A percentile compares a stretch with the other conserved stretches of the same genome.
phyloP scores from a whole-genome alignment of 2,888 invertebrate genomes.

The Apotomis turbidana region DNA sequence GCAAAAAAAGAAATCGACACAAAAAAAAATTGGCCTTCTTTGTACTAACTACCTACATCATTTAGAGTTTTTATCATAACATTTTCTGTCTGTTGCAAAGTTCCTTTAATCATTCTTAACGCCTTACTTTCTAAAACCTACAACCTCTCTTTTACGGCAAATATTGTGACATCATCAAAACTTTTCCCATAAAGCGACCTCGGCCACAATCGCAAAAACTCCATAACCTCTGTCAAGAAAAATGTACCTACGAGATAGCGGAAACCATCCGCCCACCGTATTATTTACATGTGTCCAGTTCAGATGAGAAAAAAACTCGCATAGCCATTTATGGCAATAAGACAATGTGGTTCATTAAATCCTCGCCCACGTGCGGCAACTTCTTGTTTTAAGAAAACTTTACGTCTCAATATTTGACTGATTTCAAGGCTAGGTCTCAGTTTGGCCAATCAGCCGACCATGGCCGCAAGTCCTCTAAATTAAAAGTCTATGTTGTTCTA shows the following conservation, averaged over 20 bases:
- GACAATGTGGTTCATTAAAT: constrained; percentile 79
- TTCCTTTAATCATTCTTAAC: too few species aligned
- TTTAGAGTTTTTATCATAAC: too few species aligned
- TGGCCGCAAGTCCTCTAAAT: constrained; percentile 26
- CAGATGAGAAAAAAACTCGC: constrained; percentile 66
- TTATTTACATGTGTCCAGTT: constrained; percentile 69
- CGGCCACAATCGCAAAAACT: constrained; percentile 20
- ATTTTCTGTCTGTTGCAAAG: too few species aligned
- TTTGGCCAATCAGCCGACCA: constrained; percentile 26
- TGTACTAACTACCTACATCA: too few species aligned
- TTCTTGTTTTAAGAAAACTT: constrained; percentile 44
- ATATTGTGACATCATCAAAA: not conserved
- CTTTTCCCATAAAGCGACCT: not conserved
- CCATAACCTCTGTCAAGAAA: constrained; percentile 29
- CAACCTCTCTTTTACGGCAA: not conserved
- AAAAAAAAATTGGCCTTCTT: too few species aligned
- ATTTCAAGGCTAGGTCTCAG: constrained; percentile 46
- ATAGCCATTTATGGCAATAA: constrained; percentile 77
- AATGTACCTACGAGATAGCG: constrained; percentile 57
- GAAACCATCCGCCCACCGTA: constrained; percentile 69
- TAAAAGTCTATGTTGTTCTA: constrained; percentile 26
- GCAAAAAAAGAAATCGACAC: too few species aligned
- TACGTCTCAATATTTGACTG: constrained; percentile 46
- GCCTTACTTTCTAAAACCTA: not conserved
- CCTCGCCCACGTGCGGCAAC: constrained; percentile 61